Evolutionary conservation across 2,797 vertebrate species (phyloP).

Genomic region (Pseudomugil gertrudae): DNA sequence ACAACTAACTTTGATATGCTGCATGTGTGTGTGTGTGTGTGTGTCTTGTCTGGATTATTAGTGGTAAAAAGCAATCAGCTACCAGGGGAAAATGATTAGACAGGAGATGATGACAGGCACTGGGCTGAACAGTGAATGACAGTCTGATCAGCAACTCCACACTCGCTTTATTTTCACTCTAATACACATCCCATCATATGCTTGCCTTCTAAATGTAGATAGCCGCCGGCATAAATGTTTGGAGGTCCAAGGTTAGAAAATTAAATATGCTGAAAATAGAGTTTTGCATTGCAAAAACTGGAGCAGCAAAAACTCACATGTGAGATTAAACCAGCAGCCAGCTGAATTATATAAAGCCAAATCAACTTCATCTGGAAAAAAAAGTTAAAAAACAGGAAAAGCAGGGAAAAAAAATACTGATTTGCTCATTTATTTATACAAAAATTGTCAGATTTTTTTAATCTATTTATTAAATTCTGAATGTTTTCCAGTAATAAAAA

Average conservation of each 20-base stretch:
- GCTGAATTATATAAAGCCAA: background rate
- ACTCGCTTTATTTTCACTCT: conserved; percentile 16
- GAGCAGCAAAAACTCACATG: background rate
- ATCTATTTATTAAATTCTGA: background rate
- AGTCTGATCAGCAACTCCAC: conserved; percentile 34
- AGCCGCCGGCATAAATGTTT: background rate
- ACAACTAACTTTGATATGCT: conserved; percentile 57
- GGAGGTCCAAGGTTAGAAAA: background rate
- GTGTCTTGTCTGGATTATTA: conserved; percentile 52
- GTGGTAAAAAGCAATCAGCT: conserved; percentile 68
- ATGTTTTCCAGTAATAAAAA: too few relatives aligned
- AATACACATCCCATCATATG: conserved; percentile 1
- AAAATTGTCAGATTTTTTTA: background rate
- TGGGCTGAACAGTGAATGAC: conserved; percentile 57
- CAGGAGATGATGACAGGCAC: conserved; percentile 65
- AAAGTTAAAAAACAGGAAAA: background rate
- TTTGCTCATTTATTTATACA: too few relatives aligned
- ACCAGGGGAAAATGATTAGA: conserved; percentile 69
- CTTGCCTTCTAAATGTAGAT: background rate
- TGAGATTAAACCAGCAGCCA: background rate
- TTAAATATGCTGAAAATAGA: background rate
- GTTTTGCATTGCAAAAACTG: background rate
- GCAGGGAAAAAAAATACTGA: too few relatives aligned
- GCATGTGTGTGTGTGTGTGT: conserved; percentile 20
- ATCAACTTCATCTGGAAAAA: too few relatives aligned